These are phyloP conservation scores for Tupaia tana DNA, from an alignment of 2,113 vertebrate genomes.

Conservation along the genomic window DNA sequence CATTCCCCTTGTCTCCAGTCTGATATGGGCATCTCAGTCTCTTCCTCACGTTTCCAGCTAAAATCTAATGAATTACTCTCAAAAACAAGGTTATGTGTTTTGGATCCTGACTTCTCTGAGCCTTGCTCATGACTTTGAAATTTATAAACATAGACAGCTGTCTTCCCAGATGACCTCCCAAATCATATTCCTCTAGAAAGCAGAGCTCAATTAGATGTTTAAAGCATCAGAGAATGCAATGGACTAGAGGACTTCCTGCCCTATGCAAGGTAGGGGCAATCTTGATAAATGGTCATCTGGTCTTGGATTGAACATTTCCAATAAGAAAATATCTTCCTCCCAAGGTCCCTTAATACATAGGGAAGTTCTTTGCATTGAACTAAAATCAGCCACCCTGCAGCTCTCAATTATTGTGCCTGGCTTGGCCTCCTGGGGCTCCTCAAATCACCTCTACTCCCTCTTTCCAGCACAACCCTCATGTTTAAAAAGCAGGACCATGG, in stretches of 20 bases:
- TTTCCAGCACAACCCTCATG: neutral
- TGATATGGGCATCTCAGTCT: neutral
- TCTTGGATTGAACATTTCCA: neutral
- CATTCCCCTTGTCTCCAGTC: neutral
- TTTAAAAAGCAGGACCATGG: neutral
- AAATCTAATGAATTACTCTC: constrained; percentile 66
- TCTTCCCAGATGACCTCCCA: constrained; percentile 65
- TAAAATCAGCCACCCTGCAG: neutral
- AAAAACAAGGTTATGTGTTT: constrained; percentile 66
- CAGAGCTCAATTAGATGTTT: constrained; percentile 66
- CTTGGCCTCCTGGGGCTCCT: neutral
- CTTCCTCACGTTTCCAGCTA: constrained; percentile 53
- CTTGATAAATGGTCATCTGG: neutral
- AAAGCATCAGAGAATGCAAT: neutral
- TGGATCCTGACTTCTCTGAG: constrained; percentile 58
- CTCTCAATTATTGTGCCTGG: neutral
- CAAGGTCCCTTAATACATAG: neutral
- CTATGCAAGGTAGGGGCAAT: neutral
- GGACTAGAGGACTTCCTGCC: constrained; percentile 49
- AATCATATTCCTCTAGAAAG: constrained; percentile 71
- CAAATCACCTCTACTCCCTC: neutral
- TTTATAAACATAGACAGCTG: constrained; percentile 70
- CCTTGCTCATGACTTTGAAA: constrained; percentile 64
- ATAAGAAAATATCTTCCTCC: neutral
- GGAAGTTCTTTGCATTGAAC: neutral